Evolutionary conservation across 2,113 vertebrate species (phyloP), one percentile per base, ranked within the genome.

Genomic region (Paracanthobrama guichenoti): DNA sequence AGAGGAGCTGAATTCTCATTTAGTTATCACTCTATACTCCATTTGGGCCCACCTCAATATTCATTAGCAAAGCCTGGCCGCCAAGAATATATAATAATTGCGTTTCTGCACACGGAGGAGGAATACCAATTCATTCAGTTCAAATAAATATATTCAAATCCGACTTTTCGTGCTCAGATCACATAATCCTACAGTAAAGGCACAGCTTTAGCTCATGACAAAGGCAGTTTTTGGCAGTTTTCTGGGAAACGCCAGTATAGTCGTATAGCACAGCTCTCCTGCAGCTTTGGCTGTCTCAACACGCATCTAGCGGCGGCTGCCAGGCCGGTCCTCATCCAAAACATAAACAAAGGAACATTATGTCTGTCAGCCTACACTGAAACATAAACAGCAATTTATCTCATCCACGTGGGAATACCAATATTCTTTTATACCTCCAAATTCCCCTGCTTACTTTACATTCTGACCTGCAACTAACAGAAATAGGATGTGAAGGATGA

Each of bases 381-480:
- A 88, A 85, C 83, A 88, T 88, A 88, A 88, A 88, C 88, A 88
- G 80, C 84, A 85, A 88, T 88, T 87, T 87, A 84, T 84, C 81
- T 78, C 77, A 31, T 81, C 75, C 64, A 71, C 3, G 24, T 81
- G 81, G 79, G 67, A 83, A 76, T 79, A 80, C 14, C 79, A 85
- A 79, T 83, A 86, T 86, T 86, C 78, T 77, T 81, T 84, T 79
- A 50, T 78, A 42, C 50, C 78, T 72, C 31, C 44, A 84, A 81
- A 84, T 35, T 75, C 59, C 82, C 86, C 20, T n/a, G 48, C 86
- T 84, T 80, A 39, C 64, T 62, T 62, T 57, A 46, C 74, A 59
- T 71, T 85, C 48, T 74, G 13, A 59, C 64, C 76, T 74, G 73
- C 78, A 67, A 84, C 64, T 64, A 71, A 57, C 48, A 71, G 48